Base-by-base conservation (phyloP, 1,140 invertebrate genomes). In the Ceratina japonica region DNA sequence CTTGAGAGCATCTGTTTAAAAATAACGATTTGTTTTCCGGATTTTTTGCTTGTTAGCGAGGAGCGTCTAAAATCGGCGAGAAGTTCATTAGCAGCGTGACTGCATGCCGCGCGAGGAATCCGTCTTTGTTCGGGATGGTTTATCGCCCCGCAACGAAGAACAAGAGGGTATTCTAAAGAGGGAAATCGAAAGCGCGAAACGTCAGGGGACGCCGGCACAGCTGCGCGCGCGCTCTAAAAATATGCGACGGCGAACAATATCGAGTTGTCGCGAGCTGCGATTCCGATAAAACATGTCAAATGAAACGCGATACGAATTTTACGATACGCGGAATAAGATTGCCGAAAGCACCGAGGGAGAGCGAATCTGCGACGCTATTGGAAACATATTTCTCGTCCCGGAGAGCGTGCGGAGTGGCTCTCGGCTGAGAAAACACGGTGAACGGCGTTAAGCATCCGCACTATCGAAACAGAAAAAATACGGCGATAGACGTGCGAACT, bases 91-190 rank as follows among this genome's bases (percentile, higher is more conserved):
- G 76, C 78, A 63, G 61, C 74, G 82, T 70, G 75, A 85, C 80
- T 74, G 37, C 8, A 72, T 86, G 83, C 84, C 27, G 27, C 27
- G 27, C 83, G 85, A 85, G 80, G 70, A 82, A 86, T 82, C 54
- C 79, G 69, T 87, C 82, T 88, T 89, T 87, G 86, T 90, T 85
- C 76, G 72, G 24, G 74, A 59, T 66, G 84, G 86, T 85, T 89
- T 88, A 86, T 87, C 73, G 72, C 49, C 64, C 2, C 56, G 27
- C n/a, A n/a, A 68, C 7, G 18, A 20, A 56, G 18, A 65, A 44
- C 61, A 73, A 15, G 31, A 51, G 75, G 63, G 84, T 82, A 80
- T 80, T 52, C 72, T 64, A 31, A 62, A 71, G 70, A 49, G 69
- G 10, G 70, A 75, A 82, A 76, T 81, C 68, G 69, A 80, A 64